Conservation (phyloP, 2,113 vertebrate genomes). For the Ictidomys tridecemlineatus region DNA sequence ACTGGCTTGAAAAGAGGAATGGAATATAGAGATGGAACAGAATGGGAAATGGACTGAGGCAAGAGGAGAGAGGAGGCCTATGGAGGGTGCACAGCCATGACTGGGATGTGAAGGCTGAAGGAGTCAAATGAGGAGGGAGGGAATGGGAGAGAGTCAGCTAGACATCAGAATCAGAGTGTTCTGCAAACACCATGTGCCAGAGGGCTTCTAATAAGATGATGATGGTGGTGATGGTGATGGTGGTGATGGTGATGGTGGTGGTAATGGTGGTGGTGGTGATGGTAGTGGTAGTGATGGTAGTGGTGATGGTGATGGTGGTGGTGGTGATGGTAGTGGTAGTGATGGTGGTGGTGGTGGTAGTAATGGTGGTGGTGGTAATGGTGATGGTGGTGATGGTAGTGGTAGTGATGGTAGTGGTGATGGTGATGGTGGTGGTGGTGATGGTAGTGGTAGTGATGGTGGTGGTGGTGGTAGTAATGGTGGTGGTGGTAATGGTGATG, state of each 20-base stretch:
- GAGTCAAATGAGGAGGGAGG: neutral
- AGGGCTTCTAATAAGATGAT: neutral
- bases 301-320: neutral
- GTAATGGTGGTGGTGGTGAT: accelerated
- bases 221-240: neutral
- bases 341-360: neutral
- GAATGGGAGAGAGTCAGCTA: neutral
- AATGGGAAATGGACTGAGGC: neutral
- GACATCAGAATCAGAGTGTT: neutral
- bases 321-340: accelerated
- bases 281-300: neutral
- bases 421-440: neutral
- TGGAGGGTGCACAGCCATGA: neutral
- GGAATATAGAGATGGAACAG: neutral
- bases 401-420: accelerated
- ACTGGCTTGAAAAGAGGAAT: neutral
- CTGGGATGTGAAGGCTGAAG: neutral
- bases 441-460: neutral
- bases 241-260: accelerated
- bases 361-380: accelerated
- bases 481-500: neutral
- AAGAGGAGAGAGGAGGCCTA: neutral
- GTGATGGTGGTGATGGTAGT: neutral
- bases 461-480: neutral
- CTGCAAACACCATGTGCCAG: neutral